A percentile compares a stretch with the other conserved stretches of the same genome.
Evolutionary conservation across 2,113 vertebrate genomes (phyloP).

Genomic region (Raja brachyura): DNA sequence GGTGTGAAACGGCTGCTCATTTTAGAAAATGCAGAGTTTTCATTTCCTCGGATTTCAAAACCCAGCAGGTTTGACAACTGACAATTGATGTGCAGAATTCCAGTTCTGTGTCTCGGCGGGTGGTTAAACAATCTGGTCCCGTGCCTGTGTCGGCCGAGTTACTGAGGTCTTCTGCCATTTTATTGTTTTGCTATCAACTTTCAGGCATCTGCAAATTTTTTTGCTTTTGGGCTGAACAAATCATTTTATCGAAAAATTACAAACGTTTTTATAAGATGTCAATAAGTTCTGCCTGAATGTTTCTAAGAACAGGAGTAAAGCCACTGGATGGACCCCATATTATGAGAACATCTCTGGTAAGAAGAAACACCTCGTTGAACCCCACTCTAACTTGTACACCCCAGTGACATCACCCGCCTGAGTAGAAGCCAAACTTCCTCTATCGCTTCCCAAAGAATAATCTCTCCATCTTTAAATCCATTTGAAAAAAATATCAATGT

Average conservation of each 20-base stretch:
- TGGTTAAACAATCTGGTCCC: not conserved
- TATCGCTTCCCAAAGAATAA: too few species aligned
- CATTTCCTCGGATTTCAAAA: not conserved
- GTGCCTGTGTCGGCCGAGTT: not conserved
- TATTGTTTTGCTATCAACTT: not conserved
- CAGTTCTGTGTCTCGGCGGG: not conserved
- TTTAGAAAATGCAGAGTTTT: not conserved
- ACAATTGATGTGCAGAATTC: not conserved
- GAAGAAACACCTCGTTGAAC: too few species aligned
- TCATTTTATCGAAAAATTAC: not conserved
- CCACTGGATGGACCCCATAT: too few species aligned
- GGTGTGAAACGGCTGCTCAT: not conserved
- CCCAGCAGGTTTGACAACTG: not conserved
- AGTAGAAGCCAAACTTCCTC: too few species aligned
- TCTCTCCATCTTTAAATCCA: too few species aligned
- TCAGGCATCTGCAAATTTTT: not conserved
- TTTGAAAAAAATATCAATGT: too few species aligned
- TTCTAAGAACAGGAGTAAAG: too few species aligned
- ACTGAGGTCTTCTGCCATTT: not conserved
- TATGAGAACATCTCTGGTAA: too few species aligned
- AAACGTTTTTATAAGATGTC: too few species aligned
- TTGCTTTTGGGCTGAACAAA: not conserved
- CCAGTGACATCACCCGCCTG: too few species aligned
- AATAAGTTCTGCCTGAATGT: too few species aligned
- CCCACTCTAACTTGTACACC: too few species aligned